Evolutionary conservation across 2,797 vertebrate species (phyloP).

Genomic region (Valencia hispanica): DNA sequence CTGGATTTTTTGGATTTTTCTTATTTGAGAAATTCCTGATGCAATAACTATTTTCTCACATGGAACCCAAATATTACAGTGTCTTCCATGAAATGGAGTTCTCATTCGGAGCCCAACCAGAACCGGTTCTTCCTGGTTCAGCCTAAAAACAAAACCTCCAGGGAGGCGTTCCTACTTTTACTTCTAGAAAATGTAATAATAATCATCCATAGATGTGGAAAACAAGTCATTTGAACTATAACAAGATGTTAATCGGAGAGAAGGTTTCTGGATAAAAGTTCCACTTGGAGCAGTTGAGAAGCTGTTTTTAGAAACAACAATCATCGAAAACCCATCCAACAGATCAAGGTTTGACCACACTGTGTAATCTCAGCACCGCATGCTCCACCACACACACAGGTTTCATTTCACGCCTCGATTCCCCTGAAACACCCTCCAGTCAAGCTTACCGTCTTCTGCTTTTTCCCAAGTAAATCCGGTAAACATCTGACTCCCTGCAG

Average conservation of each 20-base stretch:
- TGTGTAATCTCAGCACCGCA: not conserved
- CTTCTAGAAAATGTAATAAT: not conserved
- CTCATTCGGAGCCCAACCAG: not conserved
- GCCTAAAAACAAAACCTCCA: not conserved
- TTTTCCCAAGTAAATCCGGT: conserved; percentile 27
- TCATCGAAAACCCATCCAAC: conserved; percentile 4
- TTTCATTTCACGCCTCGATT: not conserved
- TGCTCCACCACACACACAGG: not conserved
- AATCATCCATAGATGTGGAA: not conserved
- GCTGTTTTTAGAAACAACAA: conserved; percentile 8
- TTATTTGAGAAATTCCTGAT: not conserved
- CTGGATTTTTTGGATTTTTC: not conserved
- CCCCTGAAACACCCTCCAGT: not conserved
- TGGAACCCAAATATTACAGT: too few species aligned
- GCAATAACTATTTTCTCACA: not conserved
- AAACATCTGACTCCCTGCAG: conserved; percentile 20
- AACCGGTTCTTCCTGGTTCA: not conserved
- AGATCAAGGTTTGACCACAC: conserved; percentile 4
- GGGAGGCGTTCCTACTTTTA: not conserved
- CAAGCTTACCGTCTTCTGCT: conserved; percentile 41
- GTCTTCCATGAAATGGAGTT: too few species aligned
- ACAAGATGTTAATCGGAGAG: not conserved
- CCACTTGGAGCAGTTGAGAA: not conserved
- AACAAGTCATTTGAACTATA: not conserved
- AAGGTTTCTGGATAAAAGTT: not conserved